phyloP scores from a whole-genome alignment of 2,113 vertebrate species.

The Stigmatopora argus region DNA sequence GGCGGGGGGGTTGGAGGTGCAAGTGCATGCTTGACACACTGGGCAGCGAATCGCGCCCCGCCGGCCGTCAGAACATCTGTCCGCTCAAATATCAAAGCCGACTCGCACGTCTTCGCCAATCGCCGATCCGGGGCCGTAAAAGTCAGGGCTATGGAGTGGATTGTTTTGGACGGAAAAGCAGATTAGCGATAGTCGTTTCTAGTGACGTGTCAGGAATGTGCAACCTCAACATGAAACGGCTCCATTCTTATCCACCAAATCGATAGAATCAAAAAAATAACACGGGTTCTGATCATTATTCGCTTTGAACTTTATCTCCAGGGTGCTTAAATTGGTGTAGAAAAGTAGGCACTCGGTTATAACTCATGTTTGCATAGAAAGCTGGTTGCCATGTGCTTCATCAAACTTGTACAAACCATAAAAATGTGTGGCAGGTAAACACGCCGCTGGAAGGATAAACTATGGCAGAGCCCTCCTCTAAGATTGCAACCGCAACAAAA shows the following conservation, averaged over 20 bases:
- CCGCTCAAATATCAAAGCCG: constrained; percentile 59
- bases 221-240: constrained; percentile 44
- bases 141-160: constrained; percentile 46
- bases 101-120: constrained; percentile 25
- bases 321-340: background rate
- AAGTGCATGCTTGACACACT: constrained; percentile 5
- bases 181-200: constrained; percentile 40
- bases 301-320: background rate
- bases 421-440: constrained; percentile 57
- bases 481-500: constrained; percentile 10
- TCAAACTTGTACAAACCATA: constrained; percentile 24
- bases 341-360: constrained; percentile 25
- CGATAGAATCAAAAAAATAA: background rate
- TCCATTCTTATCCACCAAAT: constrained; percentile 35
- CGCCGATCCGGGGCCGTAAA: constrained; percentile 33
- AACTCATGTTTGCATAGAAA: constrained; percentile 3
- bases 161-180: constrained; percentile 30
- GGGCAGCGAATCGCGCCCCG: constrained; percentile 27
- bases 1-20: background rate
- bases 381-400: background rate
- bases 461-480: constrained; percentile 14
- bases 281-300: background rate
- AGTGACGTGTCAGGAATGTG: constrained; percentile 31
- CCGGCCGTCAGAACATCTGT: constrained; percentile 43
- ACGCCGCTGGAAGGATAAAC: constrained; percentile 49